Evolutionary conservation across 92 coral and sea anemone genomes (phyloP), one percentile per base, ranked within the genome.

Genomic region (Diadumene lineata): DNA sequence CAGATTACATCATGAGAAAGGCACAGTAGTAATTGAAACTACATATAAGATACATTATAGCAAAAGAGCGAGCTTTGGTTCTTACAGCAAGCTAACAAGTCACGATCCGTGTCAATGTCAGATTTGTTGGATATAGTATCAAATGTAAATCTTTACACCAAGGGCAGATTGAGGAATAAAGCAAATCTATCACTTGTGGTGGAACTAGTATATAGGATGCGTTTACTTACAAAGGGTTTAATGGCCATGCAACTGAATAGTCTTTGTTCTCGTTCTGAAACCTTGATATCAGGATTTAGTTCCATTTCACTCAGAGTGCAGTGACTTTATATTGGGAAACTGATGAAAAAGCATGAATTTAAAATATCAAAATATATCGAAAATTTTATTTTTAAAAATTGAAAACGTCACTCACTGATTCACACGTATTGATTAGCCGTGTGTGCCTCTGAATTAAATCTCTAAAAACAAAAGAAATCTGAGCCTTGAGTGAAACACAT

Each of bases 91-190:
- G n/a, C n/a, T n/a, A n/a, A n/a, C n/a, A 53, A 53, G n/a, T 53
- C 19, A 53, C 60, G 19, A 53, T 53, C 60, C 60, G n/a, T n/a
- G n/a, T n/a, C n/a, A n/a, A n/a, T 58, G 64, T 22, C 64, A 58
- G 64, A 58, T 58, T 58, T 58, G 64, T 30, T 58, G 64, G 64
- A 26, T 10, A 10, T 6, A 53, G 64, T 58, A 58, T 58, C 64
- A 26, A 22, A 58, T 58, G 6, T 26, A 9, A 23, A 30, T 7
- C 22, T 26, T 32, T 58, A 3, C 48, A 38, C 48, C 7, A 38
- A 38, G 48, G n/a, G n/a, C n/a, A n/a, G n/a, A n/a, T n/a, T n/a
- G n/a, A n/a, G n/a, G n/a, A n/a, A 38, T 38, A 38, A 38, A 38
- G 13, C 13, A 38, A 38, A 38, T 13, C 48, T 38, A 13, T 38